Evolutionary conservation across 2,888 invertebrate species (phyloP), one percentile per base, ranked within the genome.

Genomic region (Caenorhabditis becei): DNA sequence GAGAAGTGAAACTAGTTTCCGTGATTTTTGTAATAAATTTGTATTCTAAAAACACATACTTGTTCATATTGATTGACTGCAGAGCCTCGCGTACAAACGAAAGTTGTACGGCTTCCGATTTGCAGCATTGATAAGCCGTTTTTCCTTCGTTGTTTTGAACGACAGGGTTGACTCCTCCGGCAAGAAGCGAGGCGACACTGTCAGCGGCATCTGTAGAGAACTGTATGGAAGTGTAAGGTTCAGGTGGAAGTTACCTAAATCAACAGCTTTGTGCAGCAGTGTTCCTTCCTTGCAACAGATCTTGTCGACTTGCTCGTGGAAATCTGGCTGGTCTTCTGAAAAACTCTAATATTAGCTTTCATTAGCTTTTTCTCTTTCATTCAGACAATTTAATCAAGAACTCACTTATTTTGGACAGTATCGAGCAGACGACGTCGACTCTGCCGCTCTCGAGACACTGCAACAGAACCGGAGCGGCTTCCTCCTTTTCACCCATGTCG

Each of bases 1-100:
- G 47, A 20, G 24, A 63, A 61, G 28, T 14, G 56, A 4, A 67
- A 69, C 81, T 75, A 37, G 59, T 41, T 65, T 47, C 37, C 18
- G 8, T 44, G 49, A 53, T 74, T 65, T 47, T 49, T 24, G 8
- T 44, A 58, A 53, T 74, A 87, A 77, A 56, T 44, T 67, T 49
- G 41, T 14, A 51, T 47, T 2, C 41, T 41, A 14, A 41, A 41
- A 41, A 35, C 26, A 77, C 66, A 91, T 91, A 94, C 94, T 94
- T 93, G 14, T 93, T 93, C 86, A 93, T 93, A 26, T 94, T 94
- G 70, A 93, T 93, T 20, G 94, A 93, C 87, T 93, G 92, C 20
- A 94, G 91, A 32, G 94, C 91, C 88, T 94, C 94, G 83, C 94
- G 94, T 16, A 93, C 92, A 88, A 93, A 94, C 56, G 94, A 93